Base-by-base conservation (phyloP, 2,113 vertebrate species). In the Sylvietta virens region DNA sequence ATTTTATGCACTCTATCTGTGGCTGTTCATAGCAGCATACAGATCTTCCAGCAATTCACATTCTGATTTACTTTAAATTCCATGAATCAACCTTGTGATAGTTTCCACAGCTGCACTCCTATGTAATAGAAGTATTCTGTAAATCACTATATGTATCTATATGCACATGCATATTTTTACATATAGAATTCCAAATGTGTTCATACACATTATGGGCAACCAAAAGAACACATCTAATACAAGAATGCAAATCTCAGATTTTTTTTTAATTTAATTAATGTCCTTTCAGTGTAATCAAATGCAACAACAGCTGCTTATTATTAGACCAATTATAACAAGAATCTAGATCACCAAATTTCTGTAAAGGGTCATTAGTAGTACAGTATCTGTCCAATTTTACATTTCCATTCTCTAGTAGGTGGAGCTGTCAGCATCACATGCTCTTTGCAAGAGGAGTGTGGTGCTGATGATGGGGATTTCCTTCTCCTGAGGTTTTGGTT, bases 61-160 rank as follows among this genome's bases (percentile, higher is more conserved):
- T 65, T 73, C 47, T 92, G 80, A 84, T 92, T 94, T 88, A 88
- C 72, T 96, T 90, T 57, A 78, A 84, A 88, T 84, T 94, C n/a
- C 21, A 12, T 92, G 48, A 94, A 78, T 93, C 94, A 96, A 48
- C 30, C 47, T 71, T 67, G 64, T 84, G 64, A 92, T 86, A 78
- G 48, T 83, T 94, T 90, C 37, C 57, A 42, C 71, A 92, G 80
- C 70, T 85, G 56, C n/a, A 44, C 16, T 78, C 28, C 28, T 81
- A n/a, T 58, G 47, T 66, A 92, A 88, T 90, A 64, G 37, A 80
- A 77, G 50, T 81, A 48, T 83, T 90, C 71, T 86, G 26, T 90
- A 96, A 93, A 95, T 94, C 71, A 62, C 17, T 88, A 21, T 23
- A n/a, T 76, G 21, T 88, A 28, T 80, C 19, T 57, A 56, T 76